Conservation (phyloP, 2,113 vertebrate species). For the Formicarius rufipectus region DNA sequence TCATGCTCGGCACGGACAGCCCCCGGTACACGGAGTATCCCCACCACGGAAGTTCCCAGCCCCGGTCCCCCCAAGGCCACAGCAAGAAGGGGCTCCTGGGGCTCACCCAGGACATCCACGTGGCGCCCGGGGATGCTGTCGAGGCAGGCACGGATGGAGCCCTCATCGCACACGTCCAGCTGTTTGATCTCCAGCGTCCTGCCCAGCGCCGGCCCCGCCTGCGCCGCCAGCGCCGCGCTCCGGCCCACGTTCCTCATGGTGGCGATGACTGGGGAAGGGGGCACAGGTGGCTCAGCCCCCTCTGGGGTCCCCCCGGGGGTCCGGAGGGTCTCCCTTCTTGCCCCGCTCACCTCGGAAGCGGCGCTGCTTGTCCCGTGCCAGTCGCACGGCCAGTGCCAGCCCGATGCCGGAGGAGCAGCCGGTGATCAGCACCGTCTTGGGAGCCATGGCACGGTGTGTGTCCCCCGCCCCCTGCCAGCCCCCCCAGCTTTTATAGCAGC, state of each 20-base stretch:
- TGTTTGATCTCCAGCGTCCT: conserved; percentile 74
- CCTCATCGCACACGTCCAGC: conserved; percentile 74
- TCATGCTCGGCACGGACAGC: fast-evolving
- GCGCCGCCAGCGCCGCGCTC: conserved; percentile 65
- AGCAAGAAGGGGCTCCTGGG: fast-evolving
- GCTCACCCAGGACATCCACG: conserved; percentile 54
- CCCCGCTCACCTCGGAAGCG: conserved; percentile 76
- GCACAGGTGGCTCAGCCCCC: neutral
- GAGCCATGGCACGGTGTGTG: conserved; percentile 43
- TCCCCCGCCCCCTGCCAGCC: neutral
- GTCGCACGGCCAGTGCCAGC: conserved; percentile 72
- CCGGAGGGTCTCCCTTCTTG: fast-evolving
- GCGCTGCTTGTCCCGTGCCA: conserved; percentile 74
- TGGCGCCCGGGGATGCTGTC: conserved; percentile 70
- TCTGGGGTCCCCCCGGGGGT: fast-evolving
- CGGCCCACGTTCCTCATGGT: conserved; percentile 75
- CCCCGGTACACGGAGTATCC: fast-evolving
- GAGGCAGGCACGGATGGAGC: conserved; percentile 76
- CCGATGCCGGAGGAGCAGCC: conserved; percentile 81
- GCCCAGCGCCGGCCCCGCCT: conserved; percentile 66
- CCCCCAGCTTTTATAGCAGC: neutral
- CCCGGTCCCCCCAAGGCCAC: fast-evolving
- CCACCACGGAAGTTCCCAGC: fast-evolving
- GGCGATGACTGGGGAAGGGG: conserved; percentile 72
- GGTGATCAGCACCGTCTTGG: conserved; percentile 79